Evolutionary conservation across 2,113 vertebrate genomes (phyloP), one percentile per base, ranked within the genome.

Genomic region (Centropus unirufus): DNA sequence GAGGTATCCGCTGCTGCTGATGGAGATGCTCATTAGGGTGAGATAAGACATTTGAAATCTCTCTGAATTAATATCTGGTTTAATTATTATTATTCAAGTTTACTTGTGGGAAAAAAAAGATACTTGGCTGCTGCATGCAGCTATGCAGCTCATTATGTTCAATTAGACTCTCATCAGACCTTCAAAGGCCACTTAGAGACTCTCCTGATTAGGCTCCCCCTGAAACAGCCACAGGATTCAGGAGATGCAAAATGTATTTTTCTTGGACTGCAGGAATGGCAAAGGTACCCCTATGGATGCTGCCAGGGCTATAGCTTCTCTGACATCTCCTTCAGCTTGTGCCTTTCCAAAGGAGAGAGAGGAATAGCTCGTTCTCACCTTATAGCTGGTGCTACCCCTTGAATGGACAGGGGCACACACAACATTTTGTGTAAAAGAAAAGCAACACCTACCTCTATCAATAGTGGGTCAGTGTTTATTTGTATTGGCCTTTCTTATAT

Each of bases 301-400:
- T 20, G 62, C 10, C 0, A 5, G 46, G 40, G 14, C n/a, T 26
- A 32, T 39, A 2, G 67, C 30, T 29, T 40, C 40, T 12, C 55
- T n/a, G 27, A 6, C 29, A 4, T 6, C 36, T 24, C 39, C 32
- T 11, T 44, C 3, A 1, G 6, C 57, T 9, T 0, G 14, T 6
- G 34, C 54, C 30, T 47, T 16, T 19, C 49, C 1, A 2, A 12
- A 14, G 26, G 15, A 10, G 22, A 3, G 19, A 5, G 19, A 42
- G 27, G 36, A 27, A 17, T 1, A 26, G 7, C 32, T 26, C 1
- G 0, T 13, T 29, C 26, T 49, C 15, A 8, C 1, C 0, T 36
- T 44, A 8, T 10, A 1, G 19, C 36, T 7, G 21, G 18, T 2
- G 2, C 15, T 32, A 1, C 29, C 32, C 24, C 36, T 17, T 5